Evolutionary conservation across 2,113 vertebrate genomes (phyloP).

Genomic region (Deroptyus accipitrinus): DNA sequence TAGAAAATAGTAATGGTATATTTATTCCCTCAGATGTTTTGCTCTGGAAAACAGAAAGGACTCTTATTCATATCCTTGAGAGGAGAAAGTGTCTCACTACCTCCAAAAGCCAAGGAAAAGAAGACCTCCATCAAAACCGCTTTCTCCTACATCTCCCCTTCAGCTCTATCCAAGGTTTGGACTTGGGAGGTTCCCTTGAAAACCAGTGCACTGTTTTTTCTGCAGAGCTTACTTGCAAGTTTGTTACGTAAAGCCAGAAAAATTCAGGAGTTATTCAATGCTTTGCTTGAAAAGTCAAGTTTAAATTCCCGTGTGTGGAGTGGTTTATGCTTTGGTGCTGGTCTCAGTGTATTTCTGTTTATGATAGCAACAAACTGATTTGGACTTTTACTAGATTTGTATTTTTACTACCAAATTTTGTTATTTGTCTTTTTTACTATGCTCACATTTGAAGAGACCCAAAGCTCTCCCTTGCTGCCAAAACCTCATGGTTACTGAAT

Average conservation of each 20-base stretch:
- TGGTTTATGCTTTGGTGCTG: not conserved
- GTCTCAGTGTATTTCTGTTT: constrained; percentile 7
- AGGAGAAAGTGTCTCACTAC: not conserved
- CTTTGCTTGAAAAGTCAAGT: not conserved
- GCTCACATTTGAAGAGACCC: not conserved
- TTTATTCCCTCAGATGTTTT: not conserved
- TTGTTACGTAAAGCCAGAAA: not conserved
- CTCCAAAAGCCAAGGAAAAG: not conserved
- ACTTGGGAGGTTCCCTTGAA: not conserved
- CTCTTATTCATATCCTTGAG: not conserved
- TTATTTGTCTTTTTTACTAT: not conserved
- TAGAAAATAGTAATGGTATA: not conserved
- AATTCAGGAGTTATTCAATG: not conserved
- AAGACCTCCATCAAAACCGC: not conserved
- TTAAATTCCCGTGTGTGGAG: not conserved
- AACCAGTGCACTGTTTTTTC: not conserved
- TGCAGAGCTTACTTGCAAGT: not conserved
- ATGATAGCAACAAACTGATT: not conserved
- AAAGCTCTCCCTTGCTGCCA: constrained; percentile 2
- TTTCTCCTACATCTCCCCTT: not conserved
- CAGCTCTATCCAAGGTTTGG: not conserved
- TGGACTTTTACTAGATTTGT: not conserved
- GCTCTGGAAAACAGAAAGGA: not conserved
- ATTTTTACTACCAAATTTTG: not conserved
- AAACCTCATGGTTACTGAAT: not conserved